A percentile compares a stretch with the other conserved stretches of the same genome.
These are phyloP conservation scores for Muscicapa comitata DNA, from an alignment of 2,797 vertebrate genomes.

Conservation along the genomic window DNA sequence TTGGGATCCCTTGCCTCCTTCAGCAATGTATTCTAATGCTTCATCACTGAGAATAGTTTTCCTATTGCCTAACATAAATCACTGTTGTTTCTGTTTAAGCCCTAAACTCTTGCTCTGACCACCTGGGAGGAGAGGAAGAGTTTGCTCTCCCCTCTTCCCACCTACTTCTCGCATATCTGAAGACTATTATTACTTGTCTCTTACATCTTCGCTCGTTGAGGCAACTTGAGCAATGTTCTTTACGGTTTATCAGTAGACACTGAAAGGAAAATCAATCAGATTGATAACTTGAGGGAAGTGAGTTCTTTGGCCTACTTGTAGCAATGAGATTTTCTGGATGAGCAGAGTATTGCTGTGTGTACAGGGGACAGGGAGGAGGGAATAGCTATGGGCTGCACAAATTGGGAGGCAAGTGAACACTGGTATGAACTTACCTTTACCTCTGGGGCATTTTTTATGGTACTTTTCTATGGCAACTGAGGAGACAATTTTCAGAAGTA, in stretches of 20 bases:
- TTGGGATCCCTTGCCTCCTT: neutral
- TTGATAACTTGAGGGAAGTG: neutral
- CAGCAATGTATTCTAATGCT: neutral
- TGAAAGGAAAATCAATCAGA: constrained; percentile 34
- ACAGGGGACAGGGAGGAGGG: rapidly evolving
- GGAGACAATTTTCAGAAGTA: neutral
- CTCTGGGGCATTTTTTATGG: neutral
- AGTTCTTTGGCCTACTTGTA: neutral
- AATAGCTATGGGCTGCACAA: neutral
- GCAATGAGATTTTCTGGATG: neutral
- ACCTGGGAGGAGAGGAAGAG: neutral
- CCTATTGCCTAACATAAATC: neutral
- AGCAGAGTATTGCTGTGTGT: neutral
- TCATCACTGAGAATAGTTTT: neutral
- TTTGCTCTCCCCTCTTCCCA: neutral
- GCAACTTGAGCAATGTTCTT: constrained; percentile 19
- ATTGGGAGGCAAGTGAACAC: neutral
- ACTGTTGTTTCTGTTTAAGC: neutral
- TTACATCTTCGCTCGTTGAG: neutral
- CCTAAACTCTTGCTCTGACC: neutral
- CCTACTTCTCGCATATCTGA: neutral
- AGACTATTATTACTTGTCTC: neutral
- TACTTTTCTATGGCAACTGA: neutral
- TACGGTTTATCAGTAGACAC: neutral
- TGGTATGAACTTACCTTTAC: neutral